Conservation (phyloP, 2,888 invertebrate species). For the Drosophila kuntzei region DNA sequence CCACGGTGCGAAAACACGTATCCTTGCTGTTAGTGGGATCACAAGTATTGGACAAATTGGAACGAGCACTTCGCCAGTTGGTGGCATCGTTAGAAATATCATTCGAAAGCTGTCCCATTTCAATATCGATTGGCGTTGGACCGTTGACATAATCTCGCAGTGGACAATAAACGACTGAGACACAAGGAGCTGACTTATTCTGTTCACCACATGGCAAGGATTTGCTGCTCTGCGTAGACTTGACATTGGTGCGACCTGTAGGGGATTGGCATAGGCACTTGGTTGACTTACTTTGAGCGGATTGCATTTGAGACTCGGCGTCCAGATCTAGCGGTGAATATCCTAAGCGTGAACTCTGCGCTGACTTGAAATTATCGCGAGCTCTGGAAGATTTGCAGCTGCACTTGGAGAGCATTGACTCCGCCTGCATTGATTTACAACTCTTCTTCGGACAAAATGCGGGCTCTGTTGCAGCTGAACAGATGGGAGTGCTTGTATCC, state of each 20-base stretch:
- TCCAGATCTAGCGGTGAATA: not conserved
- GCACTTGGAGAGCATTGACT: constrained; percentile 3
- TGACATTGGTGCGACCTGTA: not conserved
- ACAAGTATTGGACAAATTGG: not conserved
- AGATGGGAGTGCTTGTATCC: constrained; percentile 3
- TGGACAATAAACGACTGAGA: constrained; percentile 10
- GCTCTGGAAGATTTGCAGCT: constrained; percentile 3
- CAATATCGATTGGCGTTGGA: not conserved
- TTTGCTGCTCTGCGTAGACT: not conserved
- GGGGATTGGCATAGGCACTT: constrained; percentile 6
- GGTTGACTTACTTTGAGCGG: not conserved
- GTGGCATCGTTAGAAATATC: not conserved
- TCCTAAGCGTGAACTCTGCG: not conserved
- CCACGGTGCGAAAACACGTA: not conserved
- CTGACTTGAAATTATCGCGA: not conserved
- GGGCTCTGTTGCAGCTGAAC: not conserved
- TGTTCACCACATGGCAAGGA: constrained; percentile 7
- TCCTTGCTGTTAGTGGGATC: not conserved
- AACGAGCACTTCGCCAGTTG: constrained; percentile 5
- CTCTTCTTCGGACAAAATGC: not conserved
- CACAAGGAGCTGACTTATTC: not conserved
- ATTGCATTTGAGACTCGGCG: not conserved
- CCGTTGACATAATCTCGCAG: constrained; percentile 1
- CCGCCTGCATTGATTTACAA: not conserved
- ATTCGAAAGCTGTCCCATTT: not conserved